Conservation (phyloP, 2,113 vertebrate species). For the Python bivittatus region DNA sequence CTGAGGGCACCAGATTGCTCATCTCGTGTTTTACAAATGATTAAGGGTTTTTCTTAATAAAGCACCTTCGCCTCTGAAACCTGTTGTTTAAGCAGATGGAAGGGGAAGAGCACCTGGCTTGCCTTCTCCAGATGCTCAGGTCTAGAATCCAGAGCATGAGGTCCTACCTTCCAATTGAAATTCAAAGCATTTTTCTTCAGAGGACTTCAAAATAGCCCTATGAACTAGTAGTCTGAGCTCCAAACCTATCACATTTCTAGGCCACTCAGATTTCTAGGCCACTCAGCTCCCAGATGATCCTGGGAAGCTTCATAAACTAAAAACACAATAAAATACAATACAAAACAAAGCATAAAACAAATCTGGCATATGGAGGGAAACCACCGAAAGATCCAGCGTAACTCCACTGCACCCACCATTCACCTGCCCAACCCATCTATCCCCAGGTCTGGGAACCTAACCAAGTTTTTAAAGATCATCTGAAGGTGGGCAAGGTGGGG, state of each 20-base stretch:
- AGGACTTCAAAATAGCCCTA: slow-evolving; percentile 30
- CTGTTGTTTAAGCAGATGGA: background rate
- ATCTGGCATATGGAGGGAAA: no score
- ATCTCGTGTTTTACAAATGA: no score
- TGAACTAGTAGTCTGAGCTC: slow-evolving; percentile 28
- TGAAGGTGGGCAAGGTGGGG: background rate
- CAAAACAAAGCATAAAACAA: no score
- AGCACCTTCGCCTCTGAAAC: background rate
- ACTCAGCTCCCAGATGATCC: no score
- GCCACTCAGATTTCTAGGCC: no score
- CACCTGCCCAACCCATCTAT: background rate
- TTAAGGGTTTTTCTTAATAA: background rate
- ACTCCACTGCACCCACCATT: background rate
- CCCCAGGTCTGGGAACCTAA: background rate
- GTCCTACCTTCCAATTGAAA: background rate
- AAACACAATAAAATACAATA: no score
- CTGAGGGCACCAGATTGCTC: no score
- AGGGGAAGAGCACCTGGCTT: background rate
- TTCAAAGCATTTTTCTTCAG: slow-evolving; percentile 7
- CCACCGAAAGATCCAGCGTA: no score
- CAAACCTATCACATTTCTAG: background rate
- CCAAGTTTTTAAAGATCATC: background rate
- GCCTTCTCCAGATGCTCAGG: background rate
- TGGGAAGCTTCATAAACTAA: no score
- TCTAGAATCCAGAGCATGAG: background rate